These are phyloP conservation scores for Hartigia nigra DNA, from an alignment of 2,888 invertebrate species.

Conservation along the genomic window DNA sequence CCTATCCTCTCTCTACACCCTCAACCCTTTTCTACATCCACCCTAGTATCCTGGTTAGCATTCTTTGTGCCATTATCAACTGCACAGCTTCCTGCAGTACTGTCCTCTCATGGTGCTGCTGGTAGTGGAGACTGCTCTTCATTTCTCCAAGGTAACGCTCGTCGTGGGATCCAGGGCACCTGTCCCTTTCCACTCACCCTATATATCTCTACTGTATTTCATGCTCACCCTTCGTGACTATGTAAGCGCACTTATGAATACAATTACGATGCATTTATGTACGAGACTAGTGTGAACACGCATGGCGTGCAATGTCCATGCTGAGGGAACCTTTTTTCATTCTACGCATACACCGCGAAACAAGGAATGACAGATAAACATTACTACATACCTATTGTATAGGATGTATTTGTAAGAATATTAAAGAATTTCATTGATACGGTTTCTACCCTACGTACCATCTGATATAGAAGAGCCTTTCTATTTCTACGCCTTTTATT, in stretches of 20 bases:
- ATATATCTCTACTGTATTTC: constrained; percentile 5
- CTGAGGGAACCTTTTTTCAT: background rate
- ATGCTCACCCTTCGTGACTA: constrained; percentile 15
- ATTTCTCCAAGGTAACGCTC: constrained; percentile 40
- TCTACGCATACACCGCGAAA: background rate
- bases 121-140: constrained; percentile 22
- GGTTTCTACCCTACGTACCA: background rate
- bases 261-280: constrained; percentile 39
- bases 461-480: background rate
- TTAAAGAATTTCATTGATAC: background rate
- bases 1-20: constrained; percentile 27
- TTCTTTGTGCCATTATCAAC: constrained; percentile 10
- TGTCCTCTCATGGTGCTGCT: background rate
- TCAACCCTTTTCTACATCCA: constrained; percentile 5
- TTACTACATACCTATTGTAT: background rate
- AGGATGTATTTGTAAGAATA: background rate
- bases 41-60: constrained; percentile 12
- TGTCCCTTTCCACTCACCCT: constrained; percentile 37
- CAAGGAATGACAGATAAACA: background rate
- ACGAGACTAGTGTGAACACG: background rate
- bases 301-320: background rate
- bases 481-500: background rate
- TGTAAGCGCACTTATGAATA: constrained; percentile 53
- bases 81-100: constrained; percentile 11
- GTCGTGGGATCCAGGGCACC: constrained; percentile 55